Conservation (phyloP, 2,797 vertebrate species). For the Cirrhinus mrigala region DNA sequence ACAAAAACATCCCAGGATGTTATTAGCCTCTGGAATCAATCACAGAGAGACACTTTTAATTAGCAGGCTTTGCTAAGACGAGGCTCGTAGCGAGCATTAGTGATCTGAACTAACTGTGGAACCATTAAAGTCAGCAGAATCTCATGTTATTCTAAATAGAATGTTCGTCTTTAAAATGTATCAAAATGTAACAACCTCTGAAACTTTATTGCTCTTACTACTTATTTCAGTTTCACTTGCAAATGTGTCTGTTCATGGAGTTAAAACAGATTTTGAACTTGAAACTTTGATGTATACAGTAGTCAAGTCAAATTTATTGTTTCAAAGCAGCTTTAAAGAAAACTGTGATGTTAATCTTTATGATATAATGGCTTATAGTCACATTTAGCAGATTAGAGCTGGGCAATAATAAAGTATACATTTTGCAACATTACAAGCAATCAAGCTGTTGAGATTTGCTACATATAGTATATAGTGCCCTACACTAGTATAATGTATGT, state of each 20-base stretch:
- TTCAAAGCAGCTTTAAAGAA: neutral
- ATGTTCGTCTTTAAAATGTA: neutral
- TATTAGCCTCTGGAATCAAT: slow-evolving; percentile 31
- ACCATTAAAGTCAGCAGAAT: neutral
- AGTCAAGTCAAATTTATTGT: neutral
- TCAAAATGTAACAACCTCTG: neutral
- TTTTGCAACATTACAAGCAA: neutral
- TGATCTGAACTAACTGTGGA: neutral
- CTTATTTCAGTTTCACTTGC: neutral
- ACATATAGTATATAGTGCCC: no score
- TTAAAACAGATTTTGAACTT: neutral
- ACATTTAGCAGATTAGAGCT: neutral
- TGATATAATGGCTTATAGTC: neutral
- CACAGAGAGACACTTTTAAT: slow-evolving; percentile 6
- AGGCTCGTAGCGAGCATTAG: neutral
- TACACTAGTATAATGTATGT: no score
- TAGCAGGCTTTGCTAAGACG: neutral
- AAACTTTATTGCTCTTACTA: neutral
- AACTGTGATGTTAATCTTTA: neutral
- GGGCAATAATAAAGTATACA: neutral
- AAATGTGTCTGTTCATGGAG: neutral
- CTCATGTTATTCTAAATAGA: neutral
- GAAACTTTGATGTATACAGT: neutral
- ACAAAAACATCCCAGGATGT: slow-evolving; percentile 30
- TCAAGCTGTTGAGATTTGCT: neutral